Percentiles rank a stretch among this genome's conserved stretches.
phyloP scores from a whole-genome alignment of 1,140 invertebrate genomes.

The Leptoteleia sp. region DNA sequence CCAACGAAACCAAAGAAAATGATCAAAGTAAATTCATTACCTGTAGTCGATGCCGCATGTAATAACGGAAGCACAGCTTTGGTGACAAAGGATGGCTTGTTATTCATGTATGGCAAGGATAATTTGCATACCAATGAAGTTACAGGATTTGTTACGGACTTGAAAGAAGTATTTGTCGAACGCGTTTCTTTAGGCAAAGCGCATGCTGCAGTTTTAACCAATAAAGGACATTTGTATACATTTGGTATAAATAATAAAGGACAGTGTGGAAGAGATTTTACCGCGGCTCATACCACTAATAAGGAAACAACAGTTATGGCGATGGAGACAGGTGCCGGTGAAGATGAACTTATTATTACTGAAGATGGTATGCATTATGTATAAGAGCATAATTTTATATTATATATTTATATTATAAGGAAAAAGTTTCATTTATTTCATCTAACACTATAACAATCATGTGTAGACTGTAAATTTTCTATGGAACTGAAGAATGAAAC shows the following conservation, averaged over 20 bases:
- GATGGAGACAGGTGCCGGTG: slow-evolving; percentile 85
- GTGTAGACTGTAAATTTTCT: no score
- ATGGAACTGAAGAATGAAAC: no score
- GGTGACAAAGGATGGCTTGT: slow-evolving; percentile 92
- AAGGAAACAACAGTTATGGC: slow-evolving; percentile 82
- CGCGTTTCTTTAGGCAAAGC: slow-evolving; percentile 96
- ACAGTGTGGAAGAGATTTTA: slow-evolving; percentile 96
- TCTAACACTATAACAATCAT: no score
- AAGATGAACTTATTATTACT: slow-evolving; percentile 82
- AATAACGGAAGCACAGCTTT: slow-evolving; percentile 97
- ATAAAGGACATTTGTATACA: slow-evolving; percentile 94
- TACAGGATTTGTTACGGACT: slow-evolving; percentile 86
- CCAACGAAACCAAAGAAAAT: slow-evolving; percentile 96
- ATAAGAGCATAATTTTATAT: no score
- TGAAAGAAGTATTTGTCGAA: slow-evolving; percentile 91
- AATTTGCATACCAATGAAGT: slow-evolving; percentile 91
- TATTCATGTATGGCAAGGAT: slow-evolving; percentile 98
- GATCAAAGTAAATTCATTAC: slow-evolving; percentile 92
- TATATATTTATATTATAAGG: no score
- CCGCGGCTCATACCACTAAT: slow-evolving; percentile 80
- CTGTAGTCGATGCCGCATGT: slow-evolving; percentile 91
- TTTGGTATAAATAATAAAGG: slow-evolving; percentile 99
- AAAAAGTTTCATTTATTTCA: no score
- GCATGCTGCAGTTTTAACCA: slow-evolving; percentile 93
- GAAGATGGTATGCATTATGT: slow-evolving; percentile 75